Evolutionary conservation across 2,888 invertebrate genomes (phyloP).

Genomic region (Baccha elongata): DNA sequence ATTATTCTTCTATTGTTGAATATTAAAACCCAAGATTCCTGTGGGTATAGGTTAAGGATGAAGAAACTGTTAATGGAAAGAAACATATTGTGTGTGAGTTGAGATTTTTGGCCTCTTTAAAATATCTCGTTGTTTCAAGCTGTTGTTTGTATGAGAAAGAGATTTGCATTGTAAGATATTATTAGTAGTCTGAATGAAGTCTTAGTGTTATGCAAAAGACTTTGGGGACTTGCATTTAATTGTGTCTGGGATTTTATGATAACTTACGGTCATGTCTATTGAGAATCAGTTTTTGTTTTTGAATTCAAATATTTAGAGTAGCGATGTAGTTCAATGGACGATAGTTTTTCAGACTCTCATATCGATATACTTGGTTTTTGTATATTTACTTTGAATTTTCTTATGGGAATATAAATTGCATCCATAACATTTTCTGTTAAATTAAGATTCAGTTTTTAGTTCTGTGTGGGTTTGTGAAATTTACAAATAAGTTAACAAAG

Average conservation of each 20-base stretch:
- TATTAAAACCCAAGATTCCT: not conserved
- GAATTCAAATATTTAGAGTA: not conserved
- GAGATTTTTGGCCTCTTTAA: slow-evolving; percentile 35
- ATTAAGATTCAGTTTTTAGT: slow-evolving; percentile 2
- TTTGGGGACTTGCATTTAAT: slow-evolving; percentile 62
- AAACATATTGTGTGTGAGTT: slow-evolving; percentile 15
- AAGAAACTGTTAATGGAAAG: not conserved
- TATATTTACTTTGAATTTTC: no score
- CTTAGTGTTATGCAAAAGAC: slow-evolving; percentile 53
- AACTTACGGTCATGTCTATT: slow-evolving; percentile 27
- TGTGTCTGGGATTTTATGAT: slow-evolving; percentile 59
- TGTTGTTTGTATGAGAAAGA: slow-evolving; percentile 2
- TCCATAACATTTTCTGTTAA: no score
- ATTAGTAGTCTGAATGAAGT: slow-evolving; percentile 53
- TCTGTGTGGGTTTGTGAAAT: not conserved
- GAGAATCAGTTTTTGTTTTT: slow-evolving; percentile 2
- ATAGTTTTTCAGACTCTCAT: no score
- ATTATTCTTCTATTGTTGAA: slow-evolving; percentile 13
- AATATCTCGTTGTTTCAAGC: slow-evolving; percentile 33
- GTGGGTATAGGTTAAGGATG: not conserved
- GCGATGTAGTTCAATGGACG: not conserved
- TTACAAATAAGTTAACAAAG: not conserved
- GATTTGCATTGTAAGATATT: slow-evolving; percentile 34
- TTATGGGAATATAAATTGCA: no score
- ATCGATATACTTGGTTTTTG: no score